Conservation (phyloP, 2,113 vertebrate genomes). For the Notothenia coriiceps region DNA sequence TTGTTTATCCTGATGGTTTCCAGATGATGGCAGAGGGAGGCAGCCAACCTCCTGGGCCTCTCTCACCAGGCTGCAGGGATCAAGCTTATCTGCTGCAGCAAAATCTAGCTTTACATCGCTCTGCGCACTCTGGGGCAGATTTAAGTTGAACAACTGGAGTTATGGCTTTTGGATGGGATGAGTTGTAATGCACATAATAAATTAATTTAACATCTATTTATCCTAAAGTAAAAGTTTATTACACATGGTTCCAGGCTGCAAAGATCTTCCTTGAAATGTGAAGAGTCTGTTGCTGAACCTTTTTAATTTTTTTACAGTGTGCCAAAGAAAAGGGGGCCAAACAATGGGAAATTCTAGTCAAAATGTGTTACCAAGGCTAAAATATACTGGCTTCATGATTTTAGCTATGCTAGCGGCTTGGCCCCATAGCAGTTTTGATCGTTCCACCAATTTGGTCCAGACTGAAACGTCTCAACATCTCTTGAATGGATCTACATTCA, state of each 20-base stretch:
- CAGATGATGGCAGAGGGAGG: constrained; percentile 89
- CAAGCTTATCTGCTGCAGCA: constrained; percentile 83
- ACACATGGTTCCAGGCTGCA: constrained; percentile 11
- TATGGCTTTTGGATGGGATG: constrained; percentile 3
- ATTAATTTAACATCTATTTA: constrained; percentile 7
- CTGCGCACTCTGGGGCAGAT: constrained; percentile 17
- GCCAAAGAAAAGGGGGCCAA: neutral
- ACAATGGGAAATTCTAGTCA: neutral
- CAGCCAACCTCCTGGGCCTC: constrained; percentile 83
- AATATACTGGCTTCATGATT: neutral
- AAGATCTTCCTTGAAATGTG: neutral
- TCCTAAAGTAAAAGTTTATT: constrained; percentile 16
- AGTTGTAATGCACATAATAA: constrained; percentile 32
- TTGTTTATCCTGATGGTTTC: constrained; percentile 93
- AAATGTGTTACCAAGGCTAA: neutral
- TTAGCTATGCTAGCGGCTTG: neutral
- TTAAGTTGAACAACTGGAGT: constrained; percentile 34
- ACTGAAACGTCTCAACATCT: neutral
- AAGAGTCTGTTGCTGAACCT: neutral
- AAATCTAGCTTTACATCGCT: constrained; percentile 61
- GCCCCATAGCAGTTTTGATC: neutral
- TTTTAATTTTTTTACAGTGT: neutral
- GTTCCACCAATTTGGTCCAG: neutral
- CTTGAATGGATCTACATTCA: neutral
- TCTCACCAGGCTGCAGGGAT: constrained; percentile 70